Evolutionary conservation across 2,888 invertebrate genomes (phyloP).

Genomic region (Aphodius sticticus): DNA sequence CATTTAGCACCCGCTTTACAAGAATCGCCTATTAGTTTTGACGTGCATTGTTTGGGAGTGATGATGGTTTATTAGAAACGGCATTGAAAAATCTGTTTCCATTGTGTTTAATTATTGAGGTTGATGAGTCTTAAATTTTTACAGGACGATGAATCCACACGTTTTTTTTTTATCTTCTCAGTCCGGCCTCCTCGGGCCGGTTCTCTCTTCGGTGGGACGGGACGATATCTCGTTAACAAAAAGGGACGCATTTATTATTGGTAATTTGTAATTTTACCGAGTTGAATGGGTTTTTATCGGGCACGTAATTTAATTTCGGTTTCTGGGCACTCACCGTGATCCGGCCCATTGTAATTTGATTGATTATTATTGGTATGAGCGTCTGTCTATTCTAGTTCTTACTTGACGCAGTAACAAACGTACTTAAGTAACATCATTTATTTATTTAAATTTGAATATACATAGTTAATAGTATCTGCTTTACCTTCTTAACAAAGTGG

Average conservation of each 20-base stretch:
- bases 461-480: too few species aligned
- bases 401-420: too few species aligned
- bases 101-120: constrained; percentile 38
- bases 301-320: background rate
- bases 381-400: background rate
- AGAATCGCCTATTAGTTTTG: constrained; percentile 37
- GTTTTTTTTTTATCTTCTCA: background rate
- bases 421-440: too few species aligned
- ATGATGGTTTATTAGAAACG: constrained; percentile 37
- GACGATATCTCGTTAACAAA: constrained; percentile 33
- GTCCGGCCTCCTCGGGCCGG: background rate
- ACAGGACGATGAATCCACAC: constrained; percentile 15
- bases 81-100: constrained; percentile 35
- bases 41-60: constrained; percentile 37
- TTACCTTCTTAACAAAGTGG: too few species aligned
- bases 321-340: constrained; percentile 4
- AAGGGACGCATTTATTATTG: constrained; percentile 30
- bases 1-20: constrained; percentile 36
- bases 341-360: background rate
- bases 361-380: background rate
- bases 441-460: too few species aligned
- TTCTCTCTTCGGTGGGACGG: background rate
- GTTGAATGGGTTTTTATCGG: constrained; percentile 6
- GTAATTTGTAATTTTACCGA: constrained; percentile 33
- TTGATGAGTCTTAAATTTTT: constrained; percentile 36